A percentile compares a stretch with the other conserved stretches of the same genome.
These are phyloP conservation scores for Lamprologus sp. DNA, from an alignment of 2,113 vertebrate genomes.

Conservation along the genomic window DNA sequence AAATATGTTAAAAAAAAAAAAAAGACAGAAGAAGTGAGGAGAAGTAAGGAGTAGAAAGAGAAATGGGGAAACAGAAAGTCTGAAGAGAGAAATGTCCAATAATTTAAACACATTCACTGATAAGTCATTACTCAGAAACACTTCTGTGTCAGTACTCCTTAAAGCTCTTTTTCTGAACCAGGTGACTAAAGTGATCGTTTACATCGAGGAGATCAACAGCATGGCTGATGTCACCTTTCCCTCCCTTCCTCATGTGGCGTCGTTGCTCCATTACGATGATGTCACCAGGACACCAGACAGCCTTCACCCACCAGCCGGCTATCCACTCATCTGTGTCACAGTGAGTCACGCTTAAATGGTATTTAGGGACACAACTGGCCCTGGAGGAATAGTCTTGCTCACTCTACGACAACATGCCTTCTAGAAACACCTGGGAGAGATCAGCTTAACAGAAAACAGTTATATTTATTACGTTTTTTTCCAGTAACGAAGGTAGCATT, in stretches of 20 bases:
- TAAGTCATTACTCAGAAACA: background rate
- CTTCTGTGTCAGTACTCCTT: background rate
- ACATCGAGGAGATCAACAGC: conserved; percentile 88
- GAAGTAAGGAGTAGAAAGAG: background rate
- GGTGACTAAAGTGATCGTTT: conserved; percentile 85
- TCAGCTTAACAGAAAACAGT: background rate
- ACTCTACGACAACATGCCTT: background rate
- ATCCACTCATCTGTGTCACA: conserved; percentile 88
- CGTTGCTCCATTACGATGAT: conserved; percentile 84
- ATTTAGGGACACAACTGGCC: background rate
- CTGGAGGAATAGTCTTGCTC: background rate
- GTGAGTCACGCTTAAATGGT: conserved; percentile 67
- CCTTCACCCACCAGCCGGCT: conserved; percentile 78
- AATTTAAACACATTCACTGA: background rate
- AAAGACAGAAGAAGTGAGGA: too few species aligned
- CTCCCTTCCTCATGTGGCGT: conserved; percentile 82
- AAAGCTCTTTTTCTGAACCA: conserved; percentile 42
- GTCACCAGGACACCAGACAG: conserved; percentile 59
- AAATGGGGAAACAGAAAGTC: background rate
- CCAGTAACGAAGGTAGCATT: background rate
- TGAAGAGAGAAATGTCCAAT: background rate
- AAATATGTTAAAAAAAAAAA: background rate
- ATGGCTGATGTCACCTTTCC: conserved; percentile 95
- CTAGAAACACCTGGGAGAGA: background rate
- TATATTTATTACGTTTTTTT: background rate